These are phyloP conservation scores for Anthonomus grandis DNA, from an alignment of 1,140 invertebrate species.

Conservation along the genomic window DNA sequence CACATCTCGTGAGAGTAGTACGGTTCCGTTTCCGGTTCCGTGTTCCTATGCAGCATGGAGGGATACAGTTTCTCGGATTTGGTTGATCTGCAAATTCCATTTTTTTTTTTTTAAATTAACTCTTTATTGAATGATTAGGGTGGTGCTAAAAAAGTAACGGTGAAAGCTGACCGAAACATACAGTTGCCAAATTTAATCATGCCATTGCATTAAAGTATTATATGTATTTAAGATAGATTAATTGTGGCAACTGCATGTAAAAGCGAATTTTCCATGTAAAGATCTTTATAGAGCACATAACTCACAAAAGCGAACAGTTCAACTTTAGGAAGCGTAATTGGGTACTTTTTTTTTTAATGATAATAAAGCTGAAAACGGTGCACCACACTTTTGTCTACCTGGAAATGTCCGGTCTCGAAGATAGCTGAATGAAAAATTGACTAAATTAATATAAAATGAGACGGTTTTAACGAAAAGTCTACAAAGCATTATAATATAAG, in stretches of 20 bases:
- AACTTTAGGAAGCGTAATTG: not conserved
- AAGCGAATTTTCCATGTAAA: too few species aligned
- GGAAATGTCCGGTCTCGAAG: conserved; percentile 86
- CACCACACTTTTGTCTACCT: conserved; percentile 61
- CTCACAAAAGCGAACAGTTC: not conserved
- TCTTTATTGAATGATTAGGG: too few species aligned
- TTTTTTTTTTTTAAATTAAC: too few species aligned
- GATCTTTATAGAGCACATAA: not conserved
- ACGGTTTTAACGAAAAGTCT: too few species aligned
- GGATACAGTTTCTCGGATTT: conserved; percentile 95
- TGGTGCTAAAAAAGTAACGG: too few species aligned
- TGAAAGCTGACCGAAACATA: too few species aligned
- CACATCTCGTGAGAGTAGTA: conserved; percentile 85
- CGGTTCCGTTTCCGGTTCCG: conserved; percentile 72
- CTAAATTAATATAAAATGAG: too few species aligned
- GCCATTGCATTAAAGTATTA: too few species aligned
- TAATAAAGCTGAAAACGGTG: not conserved
- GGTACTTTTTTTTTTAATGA: not conserved
- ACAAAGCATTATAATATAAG: too few species aligned
- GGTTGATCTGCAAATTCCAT: conserved; percentile 69
- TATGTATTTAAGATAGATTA: too few species aligned
- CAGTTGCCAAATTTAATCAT: too few species aligned
- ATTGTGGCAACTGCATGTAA: too few species aligned
- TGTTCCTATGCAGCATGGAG: conserved; percentile 75
- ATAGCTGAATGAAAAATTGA: conserved; percentile 60